Evolutionary conservation across 2,113 vertebrate species (phyloP).

Genomic region (Eurypyga helias): DNA sequence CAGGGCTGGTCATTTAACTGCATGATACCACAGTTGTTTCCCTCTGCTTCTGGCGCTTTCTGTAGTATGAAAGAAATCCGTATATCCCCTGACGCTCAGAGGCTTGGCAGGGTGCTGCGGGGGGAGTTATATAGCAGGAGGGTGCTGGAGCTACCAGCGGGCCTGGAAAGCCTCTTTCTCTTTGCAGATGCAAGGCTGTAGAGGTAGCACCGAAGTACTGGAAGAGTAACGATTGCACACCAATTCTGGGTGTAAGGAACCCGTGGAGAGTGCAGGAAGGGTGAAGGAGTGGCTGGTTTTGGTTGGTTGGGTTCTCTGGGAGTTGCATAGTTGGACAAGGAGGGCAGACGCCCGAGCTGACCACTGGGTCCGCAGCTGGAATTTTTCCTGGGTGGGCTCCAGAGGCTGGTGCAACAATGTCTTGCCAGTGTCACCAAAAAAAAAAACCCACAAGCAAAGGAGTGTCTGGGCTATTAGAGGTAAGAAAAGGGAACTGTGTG

Average conservation of each 20-base stretch:
- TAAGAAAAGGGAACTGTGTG: neutral
- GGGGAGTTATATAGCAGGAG: accelerated
- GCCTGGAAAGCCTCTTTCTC: neutral
- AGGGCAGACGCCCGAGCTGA: neutral
- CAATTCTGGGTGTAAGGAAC: neutral
- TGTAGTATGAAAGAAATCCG: neutral
- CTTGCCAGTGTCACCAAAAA: neutral
- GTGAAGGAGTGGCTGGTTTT: neutral
- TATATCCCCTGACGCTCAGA: neutral
- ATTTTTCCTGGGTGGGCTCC: neutral
- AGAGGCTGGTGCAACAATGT: neutral
- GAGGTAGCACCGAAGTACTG: neutral
- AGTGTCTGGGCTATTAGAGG: neutral
- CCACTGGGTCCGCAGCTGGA: neutral
- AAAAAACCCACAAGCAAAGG: neutral
- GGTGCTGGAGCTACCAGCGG: neutral
- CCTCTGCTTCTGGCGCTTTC: neutral
- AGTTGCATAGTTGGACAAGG: neutral
- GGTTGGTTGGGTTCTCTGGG: neutral
- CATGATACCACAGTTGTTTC: neutral
- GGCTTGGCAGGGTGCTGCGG: neutral
- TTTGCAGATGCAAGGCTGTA: neutral
- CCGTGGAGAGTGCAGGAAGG: neutral
- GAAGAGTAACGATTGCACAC: accelerated
- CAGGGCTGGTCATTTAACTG: neutral